phyloP scores from a whole-genome alignment of 2,797 vertebrate species.

The Thripadectes ignobilis region DNA sequence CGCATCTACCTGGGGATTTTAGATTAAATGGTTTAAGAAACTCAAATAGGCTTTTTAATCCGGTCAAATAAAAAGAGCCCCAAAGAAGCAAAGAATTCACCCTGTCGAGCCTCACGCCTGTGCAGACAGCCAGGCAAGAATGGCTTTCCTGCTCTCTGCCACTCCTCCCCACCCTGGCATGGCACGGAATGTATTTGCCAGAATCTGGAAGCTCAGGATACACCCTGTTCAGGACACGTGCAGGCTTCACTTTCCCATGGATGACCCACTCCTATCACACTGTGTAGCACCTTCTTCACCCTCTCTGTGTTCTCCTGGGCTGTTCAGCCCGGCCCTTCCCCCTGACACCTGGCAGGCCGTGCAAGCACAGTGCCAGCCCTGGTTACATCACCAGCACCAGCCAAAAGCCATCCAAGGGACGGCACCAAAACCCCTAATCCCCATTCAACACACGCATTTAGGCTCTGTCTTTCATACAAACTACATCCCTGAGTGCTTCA shows the following conservation, averaged over 20 bases:
- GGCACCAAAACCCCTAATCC: background rate
- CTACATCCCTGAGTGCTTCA: background rate
- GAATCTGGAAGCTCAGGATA: background rate
- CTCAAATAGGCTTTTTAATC: slow-evolving; percentile 73
- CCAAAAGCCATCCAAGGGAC: background rate
- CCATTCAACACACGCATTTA: background rate
- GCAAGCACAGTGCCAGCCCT: background rate
- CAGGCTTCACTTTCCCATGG: slow-evolving; percentile 22
- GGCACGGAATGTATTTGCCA: slow-evolving; percentile 28
- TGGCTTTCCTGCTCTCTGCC: background rate
- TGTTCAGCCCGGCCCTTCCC: background rate
- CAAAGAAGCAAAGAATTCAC: slow-evolving; percentile 66
- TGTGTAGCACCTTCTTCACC: background rate
- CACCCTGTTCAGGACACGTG: background rate
- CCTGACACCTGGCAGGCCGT: background rate
- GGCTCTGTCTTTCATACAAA: background rate
- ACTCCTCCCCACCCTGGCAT: slow-evolving; percentile 26
- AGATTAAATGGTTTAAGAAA: slow-evolving; percentile 76
- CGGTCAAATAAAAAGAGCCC: slow-evolving; percentile 61
- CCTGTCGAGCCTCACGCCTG: background rate
- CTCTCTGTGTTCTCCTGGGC: background rate
- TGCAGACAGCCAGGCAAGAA: background rate
- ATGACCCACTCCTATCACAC: background rate
- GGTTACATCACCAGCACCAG: background rate
- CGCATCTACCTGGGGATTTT: slow-evolving; percentile 70